Evolutionary conservation across 2,888 invertebrate genomes (phyloP).

Genomic region (Gryllus longicercus): DNA sequence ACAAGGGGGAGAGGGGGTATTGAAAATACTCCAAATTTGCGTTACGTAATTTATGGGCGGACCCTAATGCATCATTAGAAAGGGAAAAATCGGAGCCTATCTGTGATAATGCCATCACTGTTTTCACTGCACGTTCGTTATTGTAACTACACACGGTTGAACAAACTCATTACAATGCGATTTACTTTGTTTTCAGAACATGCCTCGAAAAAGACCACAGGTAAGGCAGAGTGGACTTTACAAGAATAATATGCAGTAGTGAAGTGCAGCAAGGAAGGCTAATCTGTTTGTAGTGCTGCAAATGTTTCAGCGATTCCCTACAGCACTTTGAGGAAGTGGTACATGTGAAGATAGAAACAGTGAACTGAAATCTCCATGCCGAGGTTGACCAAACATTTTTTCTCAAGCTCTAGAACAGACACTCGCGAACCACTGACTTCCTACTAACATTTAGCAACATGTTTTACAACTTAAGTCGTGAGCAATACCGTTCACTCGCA

Average conservation of each 20-base stretch:
- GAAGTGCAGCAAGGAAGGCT: neutral
- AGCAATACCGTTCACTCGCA: too few relatives aligned
- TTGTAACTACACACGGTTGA: neutral
- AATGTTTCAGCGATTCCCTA: neutral
- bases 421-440: too few relatives aligned
- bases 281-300: neutral
- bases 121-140: neutral
- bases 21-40: too few relatives aligned
- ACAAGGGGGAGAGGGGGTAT: too few relatives aligned
- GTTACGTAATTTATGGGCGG: too few relatives aligned
- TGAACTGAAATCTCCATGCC: neutral
- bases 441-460: too few relatives aligned
- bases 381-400: neutral
- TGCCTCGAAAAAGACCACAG: neutral
- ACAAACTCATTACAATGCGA: neutral
- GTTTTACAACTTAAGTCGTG: too few relatives aligned
- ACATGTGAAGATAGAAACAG: neutral
- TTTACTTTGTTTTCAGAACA: neutral
- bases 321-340: neutral
- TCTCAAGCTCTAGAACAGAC: neutral
- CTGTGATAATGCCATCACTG: neutral
- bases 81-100: too few relatives aligned
- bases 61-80: too few relatives aligned
- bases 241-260: neutral
- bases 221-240: neutral